Base-by-base conservation (phyloP, 2,113 vertebrate species). In the Otis tarda region DNA sequence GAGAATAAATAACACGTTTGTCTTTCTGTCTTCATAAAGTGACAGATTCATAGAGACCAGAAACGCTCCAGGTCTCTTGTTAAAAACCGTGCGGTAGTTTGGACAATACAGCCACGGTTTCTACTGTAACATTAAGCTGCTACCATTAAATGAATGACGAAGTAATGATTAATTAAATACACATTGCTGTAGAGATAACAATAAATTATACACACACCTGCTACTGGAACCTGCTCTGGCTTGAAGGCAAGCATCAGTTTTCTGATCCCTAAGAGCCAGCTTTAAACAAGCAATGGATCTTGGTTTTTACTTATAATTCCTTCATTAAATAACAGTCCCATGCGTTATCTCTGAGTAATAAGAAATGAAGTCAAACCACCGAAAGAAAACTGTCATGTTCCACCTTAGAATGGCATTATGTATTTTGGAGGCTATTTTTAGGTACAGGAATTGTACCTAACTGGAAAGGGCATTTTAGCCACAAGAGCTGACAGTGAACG, bases 201-300 rank as follows among this genome's bases (percentile, higher is more conserved):
- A 19, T 21, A 52, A 57, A 49, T 80, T 64, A 8, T 10, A 3
- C 28, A 15, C 1, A 55, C 25, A 45, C 65, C 53, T 74, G 53
- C 13, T 56, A 1, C 53, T 49, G 25, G n/a, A 15, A 4, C 3
- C 7, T 20, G 33, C 47, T 47, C 80, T 21, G 47, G 28, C 47
- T 16, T 20, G 60, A 31, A 43, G 49, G 61, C 5, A 28, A 12
- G 23, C 2, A n/a, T 5, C 61, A 80, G 15, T n/a, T 50, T 50
- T 13, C 49, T 28, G 68, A 3, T n/a, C 14, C 23, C 60, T 25
- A 57, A n/a, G 19, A 37, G 6, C 64, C 55, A 11, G 65, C 37
- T 81, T 13, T 1, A 23, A 6, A 2, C 30, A 22, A 43, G 52
- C 12, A 11, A 0, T 3, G 28, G 20, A 6, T 4, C 23, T 1